phyloP scores from a whole-genome alignment of 2,888 invertebrate genomes.

The Watsonalla cultraria region DNA sequence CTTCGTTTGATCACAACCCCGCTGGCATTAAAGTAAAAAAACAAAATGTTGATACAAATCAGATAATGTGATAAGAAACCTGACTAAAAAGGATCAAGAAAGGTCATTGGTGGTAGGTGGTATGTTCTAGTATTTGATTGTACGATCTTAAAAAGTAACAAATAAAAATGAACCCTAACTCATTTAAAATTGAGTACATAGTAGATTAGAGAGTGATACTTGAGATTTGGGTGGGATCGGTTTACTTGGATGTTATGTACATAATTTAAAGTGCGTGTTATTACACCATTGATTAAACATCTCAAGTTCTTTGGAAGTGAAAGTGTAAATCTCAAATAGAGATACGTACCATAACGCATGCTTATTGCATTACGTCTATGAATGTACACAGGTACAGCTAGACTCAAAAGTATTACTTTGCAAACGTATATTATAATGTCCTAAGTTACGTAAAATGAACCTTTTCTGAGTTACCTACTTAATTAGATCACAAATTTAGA shows the following conservation, averaged over 20 bases:
- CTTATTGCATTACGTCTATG: no score
- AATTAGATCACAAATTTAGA: no score
- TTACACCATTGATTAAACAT: background rate
- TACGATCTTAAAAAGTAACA: no score
- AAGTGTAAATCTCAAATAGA: background rate
- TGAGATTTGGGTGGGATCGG: background rate
- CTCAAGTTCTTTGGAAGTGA: background rate
- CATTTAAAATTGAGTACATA: background rate
- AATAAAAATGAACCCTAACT: background rate
- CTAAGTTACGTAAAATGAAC: no score
- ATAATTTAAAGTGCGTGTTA: background rate
- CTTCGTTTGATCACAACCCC: background rate
- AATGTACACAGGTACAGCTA: no score
- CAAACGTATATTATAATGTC: no score
- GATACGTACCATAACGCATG: background rate
- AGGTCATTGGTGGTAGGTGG: conserved; percentile 14
- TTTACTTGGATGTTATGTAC: background rate
- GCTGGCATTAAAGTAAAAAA: background rate
- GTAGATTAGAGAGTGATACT: background rate
- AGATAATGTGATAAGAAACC: background rate
- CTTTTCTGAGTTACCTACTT: no score
- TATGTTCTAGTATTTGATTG: conserved; percentile 5
- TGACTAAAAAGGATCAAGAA: conserved; percentile 14
- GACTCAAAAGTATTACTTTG: no score
- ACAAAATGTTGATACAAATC: background rate